A percentile compares a stretch with the other conserved stretches of the same genome.
Conservation (phyloP, 37 sponge, comb jelly and placozoan species). For the Ianthella basta region DNA sequence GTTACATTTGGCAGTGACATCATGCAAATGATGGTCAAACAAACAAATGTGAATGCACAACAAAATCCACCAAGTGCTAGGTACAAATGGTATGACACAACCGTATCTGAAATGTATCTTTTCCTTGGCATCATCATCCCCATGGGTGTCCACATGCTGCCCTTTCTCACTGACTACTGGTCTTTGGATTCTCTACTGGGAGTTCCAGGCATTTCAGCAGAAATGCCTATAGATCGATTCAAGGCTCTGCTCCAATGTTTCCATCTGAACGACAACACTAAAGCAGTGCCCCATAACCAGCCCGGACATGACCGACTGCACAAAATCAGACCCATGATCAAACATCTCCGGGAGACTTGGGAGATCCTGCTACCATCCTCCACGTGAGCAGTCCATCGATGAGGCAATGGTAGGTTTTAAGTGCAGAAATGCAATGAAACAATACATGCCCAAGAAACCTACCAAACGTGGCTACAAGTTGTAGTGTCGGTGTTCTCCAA, state of each 20-base stretch:
- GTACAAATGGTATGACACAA: conserved; percentile 10
- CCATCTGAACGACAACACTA: conserved; percentile 11
- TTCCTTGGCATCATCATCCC: conserved; percentile 7
- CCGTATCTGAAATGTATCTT: not conserved
- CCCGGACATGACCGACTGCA: not conserved
- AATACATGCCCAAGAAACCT: conserved; percentile 26
- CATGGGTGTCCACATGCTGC: not conserved
- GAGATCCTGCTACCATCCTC: not conserved
- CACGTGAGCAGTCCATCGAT: not conserved
- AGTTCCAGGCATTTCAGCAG: not conserved
- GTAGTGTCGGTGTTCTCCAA: conserved; percentile 11
- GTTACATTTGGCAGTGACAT: not conserved
- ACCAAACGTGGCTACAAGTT: conserved; percentile 34
- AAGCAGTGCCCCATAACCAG: not conserved
- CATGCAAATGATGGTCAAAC: not conserved
- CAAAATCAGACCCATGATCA: not conserved
- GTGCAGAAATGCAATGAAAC: conserved; percentile 7
- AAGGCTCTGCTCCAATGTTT: not conserved
- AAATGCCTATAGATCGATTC: not conserved
- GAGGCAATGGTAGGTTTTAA: conserved; percentile 44
- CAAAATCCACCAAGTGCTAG: conserved; percentile 7
- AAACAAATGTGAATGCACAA: not conserved
- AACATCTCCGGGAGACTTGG: not conserved
- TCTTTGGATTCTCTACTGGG: not conserved
- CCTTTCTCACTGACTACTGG: not conserved